Evolutionary conservation across 1,140 invertebrate genomes (phyloP), one percentile per base, ranked within the genome.

Genomic region (Branchinecta lindahli): DNA sequence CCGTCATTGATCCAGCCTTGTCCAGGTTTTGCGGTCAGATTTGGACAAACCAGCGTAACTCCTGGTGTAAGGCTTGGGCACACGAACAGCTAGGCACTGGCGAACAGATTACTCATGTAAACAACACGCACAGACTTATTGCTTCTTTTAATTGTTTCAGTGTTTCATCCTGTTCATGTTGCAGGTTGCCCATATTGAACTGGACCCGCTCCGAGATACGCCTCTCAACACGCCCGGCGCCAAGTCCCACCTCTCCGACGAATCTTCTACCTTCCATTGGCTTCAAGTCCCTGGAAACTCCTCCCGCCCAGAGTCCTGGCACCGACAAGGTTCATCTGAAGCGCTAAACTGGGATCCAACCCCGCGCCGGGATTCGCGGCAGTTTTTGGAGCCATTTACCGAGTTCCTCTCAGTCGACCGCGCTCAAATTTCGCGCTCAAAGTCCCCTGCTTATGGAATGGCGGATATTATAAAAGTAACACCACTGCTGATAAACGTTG

Each of bases 361-460:
- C 2, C 12, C 52, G 12, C 12, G 52, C 12, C 12, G 52, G 18
- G 52, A 61, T 20, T 61, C 52, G 18, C 52, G 52, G 12, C 52
- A 61, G 18, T 61, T 61, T 61, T 61, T 61, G 52, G 52, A 61
- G 52, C 52, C 52, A 15, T 61, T 61, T 61, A 61, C 18, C 18
- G 52, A 61, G 52, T 61, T 15, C 52, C 12, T 61, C 12, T 61
- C 52, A 3, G 33, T 33, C 33, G 52, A 61, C 12, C 52, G 52
- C 52, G 12, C 52, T 15, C 52, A 61, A 61, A 20, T 12, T 20
- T 15, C 18, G 18, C 12, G 52, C 12, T 15, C 12, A 12, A 61
- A 61, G 18, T 61, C 52, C 52, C 52, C 52, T 15, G 52, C 52
- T 15, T 61, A 61, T 61, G 52, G 52, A 15, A 20, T 61, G 18